Conservation (phyloP, 2,113 vertebrate species). For the Pimephales promelas region DNA sequence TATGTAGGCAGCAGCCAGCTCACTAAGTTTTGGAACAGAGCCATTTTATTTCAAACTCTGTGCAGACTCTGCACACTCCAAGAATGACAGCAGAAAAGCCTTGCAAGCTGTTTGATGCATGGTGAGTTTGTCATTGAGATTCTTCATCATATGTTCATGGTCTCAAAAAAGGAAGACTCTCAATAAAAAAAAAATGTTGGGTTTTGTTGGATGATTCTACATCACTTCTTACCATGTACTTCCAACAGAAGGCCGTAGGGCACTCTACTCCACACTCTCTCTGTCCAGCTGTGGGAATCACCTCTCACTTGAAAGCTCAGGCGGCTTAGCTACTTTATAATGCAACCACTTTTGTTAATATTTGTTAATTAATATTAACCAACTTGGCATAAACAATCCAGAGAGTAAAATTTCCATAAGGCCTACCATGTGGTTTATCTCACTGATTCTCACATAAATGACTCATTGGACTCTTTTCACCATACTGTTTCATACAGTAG, state of each 20-base stretch:
- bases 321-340: conserved; percentile 4
- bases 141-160: conserved; percentile 4
- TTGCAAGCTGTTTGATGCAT: conserved; percentile 18
- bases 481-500: too few species aligned
- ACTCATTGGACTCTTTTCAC: too few species aligned
- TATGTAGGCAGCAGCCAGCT: conserved; percentile 26
- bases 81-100: background rate
- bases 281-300: background rate
- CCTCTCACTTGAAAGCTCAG: conserved; percentile 1
- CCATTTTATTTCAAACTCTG: conserved; percentile 12
- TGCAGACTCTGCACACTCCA: background rate
- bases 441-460: too few species aligned
- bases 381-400: background rate
- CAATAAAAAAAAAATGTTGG: background rate
- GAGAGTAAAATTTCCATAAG: background rate
- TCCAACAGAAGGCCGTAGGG: background rate
- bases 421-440: too few species aligned
- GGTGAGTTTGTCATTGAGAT: conserved; percentile 12
- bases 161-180: conserved; percentile 10
- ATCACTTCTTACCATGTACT: background rate
- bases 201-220: background rate
- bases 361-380: too few species aligned
- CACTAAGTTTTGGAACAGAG: background rate
- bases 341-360: background rate
- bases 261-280: background rate